Evolutionary conservation across 2,888 invertebrate genomes (phyloP), one percentile per base, ranked within the genome.

Genomic region (Anticlea derivata): DNA sequence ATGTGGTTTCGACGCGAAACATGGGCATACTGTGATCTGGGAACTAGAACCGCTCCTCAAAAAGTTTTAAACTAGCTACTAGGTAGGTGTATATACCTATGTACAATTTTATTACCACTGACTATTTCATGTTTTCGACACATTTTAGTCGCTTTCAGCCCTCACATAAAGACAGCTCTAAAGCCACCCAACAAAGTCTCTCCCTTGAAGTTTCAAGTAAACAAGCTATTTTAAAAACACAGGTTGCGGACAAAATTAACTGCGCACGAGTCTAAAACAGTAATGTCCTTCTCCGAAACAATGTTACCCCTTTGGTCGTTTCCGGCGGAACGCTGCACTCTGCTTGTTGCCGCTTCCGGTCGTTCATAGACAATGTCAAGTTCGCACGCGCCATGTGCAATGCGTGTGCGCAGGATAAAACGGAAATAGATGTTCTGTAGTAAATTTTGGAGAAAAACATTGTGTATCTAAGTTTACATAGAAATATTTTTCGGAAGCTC

Each of bases 331-430:
- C 60, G 64, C 55, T 39, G 46, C 24, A 8, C 44, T 44, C 33
- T 34, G 12, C 26, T 22, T 27, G 27, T 17, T 24, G 53, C 58
- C 47, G 71, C 66, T 78, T 82, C 80, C 81, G 82, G 73, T 60
- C 66, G 71, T 73, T 73, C 45, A 35, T 73, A 82, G 78, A 78
- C 83, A 82, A 84, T 84, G 86, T 87, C 87, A 88, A 86, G 86
- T 83, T 86, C 81, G 80, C 80, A 70, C 63, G 57, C 55, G 62
- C 67, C 58, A 55, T 55, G 58, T 60, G 62, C 51, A 44, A 33
- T 50, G 49, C 52, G 54, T 37, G 46, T 48, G 55, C 54, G 56
- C 59, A 43, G 38, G 29, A 4, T 4, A 45, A 47, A 38, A 46
- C 57, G 47, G 55, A 61, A 55, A 51, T 61, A 55, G 50, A 48